Evolutionary conservation across 2,888 invertebrate genomes (phyloP), one percentile per base, ranked within the genome.

Genomic region (Scaptomyza reducta): DNA sequence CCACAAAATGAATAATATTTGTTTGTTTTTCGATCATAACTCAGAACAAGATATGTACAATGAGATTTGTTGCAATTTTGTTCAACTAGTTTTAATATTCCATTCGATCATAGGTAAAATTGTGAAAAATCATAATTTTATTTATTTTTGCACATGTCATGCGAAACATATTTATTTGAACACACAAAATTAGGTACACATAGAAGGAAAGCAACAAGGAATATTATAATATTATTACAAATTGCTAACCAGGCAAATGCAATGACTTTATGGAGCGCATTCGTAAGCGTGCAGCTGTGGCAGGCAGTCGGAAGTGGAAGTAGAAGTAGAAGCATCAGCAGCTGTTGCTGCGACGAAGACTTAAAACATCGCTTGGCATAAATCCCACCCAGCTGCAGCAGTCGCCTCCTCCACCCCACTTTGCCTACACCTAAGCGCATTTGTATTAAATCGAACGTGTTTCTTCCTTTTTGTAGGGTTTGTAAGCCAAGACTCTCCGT

Each of bases 391-490:
- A 78, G 64, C 54, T 54, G 50, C 56, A 47, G 47, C 49, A 31
- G 18, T 14, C 18, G 7, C 18, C 9, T 3, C 3, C 16, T 40
- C 0, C 7, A 10, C 4, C 16, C 40, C 40, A 11, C 50, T 10
- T 44, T 53, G 64, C 53, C 59, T 60, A 51, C 55, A 60, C 79
- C 78, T 67, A 68, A 70, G 79, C 79, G 76, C 87, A 82, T 82
- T 87, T 87, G 87, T 82, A 87, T 87, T 87, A 74, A 74, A 74
- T 74, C 74, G 88, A 83, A 83, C 88, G 81, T 87, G 88, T 85
- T 85, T 51, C 70, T 59, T 60, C 68, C 68, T 16, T 40, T 40
- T 40, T 16, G 40, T 67, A 62, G 49, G 54, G 49, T 59, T 74
- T 70, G 56, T 73, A 5, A 67, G 61, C 78, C 60, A 68, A 61